phyloP scores from a whole-genome alignment of 2,797 vertebrate genomes.

The Cebuella pygmaea region DNA sequence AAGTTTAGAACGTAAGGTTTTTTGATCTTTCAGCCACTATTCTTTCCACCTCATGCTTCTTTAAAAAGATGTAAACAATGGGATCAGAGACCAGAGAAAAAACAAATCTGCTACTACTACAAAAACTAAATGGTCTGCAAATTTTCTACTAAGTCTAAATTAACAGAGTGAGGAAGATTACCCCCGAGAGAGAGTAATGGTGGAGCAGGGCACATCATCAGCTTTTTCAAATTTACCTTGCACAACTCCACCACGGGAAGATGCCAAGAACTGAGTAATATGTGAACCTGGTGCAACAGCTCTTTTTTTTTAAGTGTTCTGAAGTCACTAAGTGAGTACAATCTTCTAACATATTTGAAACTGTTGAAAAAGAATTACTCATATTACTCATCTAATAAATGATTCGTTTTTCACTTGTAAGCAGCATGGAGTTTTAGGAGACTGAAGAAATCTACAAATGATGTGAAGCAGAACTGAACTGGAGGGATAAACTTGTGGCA shows the following conservation, averaged over 20 bases:
- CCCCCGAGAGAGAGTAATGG: background rate
- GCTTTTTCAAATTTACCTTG: slow-evolving; percentile 4
- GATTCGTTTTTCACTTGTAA: background rate
- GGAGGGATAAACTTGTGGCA: background rate
- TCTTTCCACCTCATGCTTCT: background rate
- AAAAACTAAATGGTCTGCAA: slow-evolving; percentile 26
- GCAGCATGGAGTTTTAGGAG: background rate
- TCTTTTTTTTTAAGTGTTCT: background rate
- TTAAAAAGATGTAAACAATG: slow-evolving; percentile 30
- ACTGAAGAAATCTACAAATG: background rate
- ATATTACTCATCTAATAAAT: background rate
- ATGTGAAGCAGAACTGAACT: background rate
- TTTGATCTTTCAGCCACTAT: background rate
- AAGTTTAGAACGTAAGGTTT: background rate
- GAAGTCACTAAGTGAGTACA: background rate
- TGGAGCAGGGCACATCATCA: accelerated
- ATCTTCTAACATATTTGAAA: background rate
- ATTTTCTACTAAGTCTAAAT: background rate
- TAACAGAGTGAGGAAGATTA: background rate
- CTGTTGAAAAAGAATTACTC: background rate
- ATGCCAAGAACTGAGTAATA: background rate
- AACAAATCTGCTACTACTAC: background rate
- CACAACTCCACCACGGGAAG: background rate
- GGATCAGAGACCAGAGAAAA: background rate
- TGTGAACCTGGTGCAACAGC: background rate